Base-by-base conservation (phyloP, 92 coral and sea anemone genomes). In the Zoanthus gigantus region DNA sequence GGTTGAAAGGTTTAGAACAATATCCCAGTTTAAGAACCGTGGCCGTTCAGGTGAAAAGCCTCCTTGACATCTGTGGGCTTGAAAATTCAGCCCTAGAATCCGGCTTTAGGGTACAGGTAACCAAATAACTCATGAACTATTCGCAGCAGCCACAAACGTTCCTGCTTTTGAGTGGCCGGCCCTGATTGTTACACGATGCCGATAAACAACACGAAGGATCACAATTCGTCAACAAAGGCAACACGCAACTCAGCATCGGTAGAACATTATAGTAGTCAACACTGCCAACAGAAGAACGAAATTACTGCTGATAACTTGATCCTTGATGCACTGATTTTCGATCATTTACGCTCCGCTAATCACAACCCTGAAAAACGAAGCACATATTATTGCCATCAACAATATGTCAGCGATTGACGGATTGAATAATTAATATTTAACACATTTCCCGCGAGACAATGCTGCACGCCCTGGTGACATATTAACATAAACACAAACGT, bases 401-500 rank as follows among this genome's bases (percentile, higher is more conserved):
- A 81, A 81, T 81, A 37, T 81, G 74, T 48, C 48, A 81, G 60
- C 71, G 75, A 81, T 71, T 81, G 75, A 81, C 85, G 75, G 60
- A 66, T 73, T 45, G 74, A 65, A 46, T 66, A 46, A 81, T 81
- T 65, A 81, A 81, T 81, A 81, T 81, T 81, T 81, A 81, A 81
- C 85, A 66, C 76, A 81, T 81, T 81, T 79, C 85, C 85, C 63
- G 85, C 85, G 85, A 81, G 85, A 81, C 85, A 81, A n/a, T 47
- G 60, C 57, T 66, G 65, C 75, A 81, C 85, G 74, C 75, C 85
- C 85, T 18, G 60, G 7, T 81, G 85, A 81, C 74, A 63, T 13
- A 80, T 80, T 80, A 81, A 81, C 85, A 81, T 47, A 45, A 67
- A 44, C 73, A 81, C 60, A 65, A 46, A 23, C 56, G 37, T 5